Evolutionary conservation across 1,140 invertebrate species (phyloP).

Genomic region (Drosophila triauraria): DNA sequence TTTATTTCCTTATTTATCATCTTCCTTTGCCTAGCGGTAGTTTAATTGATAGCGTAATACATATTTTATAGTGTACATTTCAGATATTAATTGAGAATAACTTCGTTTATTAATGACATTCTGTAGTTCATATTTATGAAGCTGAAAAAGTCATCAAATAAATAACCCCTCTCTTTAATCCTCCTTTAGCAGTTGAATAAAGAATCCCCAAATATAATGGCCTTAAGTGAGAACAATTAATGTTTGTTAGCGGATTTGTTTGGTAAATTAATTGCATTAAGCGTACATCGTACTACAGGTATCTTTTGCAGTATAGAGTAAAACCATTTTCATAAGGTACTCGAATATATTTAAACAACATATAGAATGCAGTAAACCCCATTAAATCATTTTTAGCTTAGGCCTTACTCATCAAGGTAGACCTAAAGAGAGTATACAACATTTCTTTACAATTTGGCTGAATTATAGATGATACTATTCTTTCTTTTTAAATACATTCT

Average conservation of each 20-base stretch:
- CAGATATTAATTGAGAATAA: conserved; percentile 39
- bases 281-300: conserved; percentile 41
- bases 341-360: conserved; percentile 7
- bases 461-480: not conserved
- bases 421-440: conserved; percentile 10
- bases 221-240: conserved; percentile 36
- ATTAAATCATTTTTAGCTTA: conserved; percentile 30
- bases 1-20: conserved; percentile 24
- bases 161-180: conserved; percentile 64
- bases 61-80: conserved; percentile 49
- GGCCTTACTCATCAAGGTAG: conserved; percentile 38
- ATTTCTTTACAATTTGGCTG: conserved; percentile 5
- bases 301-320: conserved; percentile 36
- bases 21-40: conserved; percentile 40
- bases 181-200: conserved; percentile 60
- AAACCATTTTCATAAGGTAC: conserved; percentile 32
- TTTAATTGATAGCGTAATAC: conserved; percentile 24
- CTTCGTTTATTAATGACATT: conserved; percentile 59
- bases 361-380: conserved; percentile 36
- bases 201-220: conserved; percentile 24
- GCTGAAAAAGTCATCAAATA: conserved; percentile 44
- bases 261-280: conserved; percentile 65
- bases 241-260: conserved; percentile 59
- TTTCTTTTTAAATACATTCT: not conserved
- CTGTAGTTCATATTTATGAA: conserved; percentile 56